A percentile compares a stretch with the other conserved stretches of the same genome.
Evolutionary conservation across 2,113 vertebrate species (phyloP).

Genomic region (Emydura subglobosa): DNA sequence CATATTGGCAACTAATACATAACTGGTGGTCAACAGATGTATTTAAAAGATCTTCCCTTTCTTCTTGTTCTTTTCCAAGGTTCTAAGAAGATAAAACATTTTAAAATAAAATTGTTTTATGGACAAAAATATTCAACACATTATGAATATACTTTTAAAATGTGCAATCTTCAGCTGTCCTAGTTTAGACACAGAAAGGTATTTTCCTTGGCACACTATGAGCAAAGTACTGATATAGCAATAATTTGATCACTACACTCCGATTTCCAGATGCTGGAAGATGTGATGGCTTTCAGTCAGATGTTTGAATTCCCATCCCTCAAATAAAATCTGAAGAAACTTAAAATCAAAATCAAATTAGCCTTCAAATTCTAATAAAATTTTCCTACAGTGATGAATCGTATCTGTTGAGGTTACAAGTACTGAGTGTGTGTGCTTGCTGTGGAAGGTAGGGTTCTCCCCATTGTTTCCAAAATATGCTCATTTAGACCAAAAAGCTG

Average conservation of each 20-base stretch:
- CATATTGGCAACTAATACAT: slow-evolving; percentile 90
- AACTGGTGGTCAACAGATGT: slow-evolving; percentile 81
- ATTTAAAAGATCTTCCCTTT: slow-evolving; percentile 99
- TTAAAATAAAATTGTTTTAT: neutral
- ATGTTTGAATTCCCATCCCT: neutral
- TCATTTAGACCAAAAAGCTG: neutral
- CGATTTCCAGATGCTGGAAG: fast-evolving
- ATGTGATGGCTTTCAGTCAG: neutral
- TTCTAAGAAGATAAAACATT: slow-evolving; percentile 80
- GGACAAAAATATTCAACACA: neutral
- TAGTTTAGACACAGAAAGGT: neutral
- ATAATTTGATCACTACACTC: neutral
- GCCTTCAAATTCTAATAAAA: neutral
- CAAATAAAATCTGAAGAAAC: neutral
- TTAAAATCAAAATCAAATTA: neutral
- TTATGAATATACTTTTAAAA: neutral
- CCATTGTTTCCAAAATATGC: neutral
- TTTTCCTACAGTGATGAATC: neutral
- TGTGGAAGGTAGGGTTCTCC: neutral
- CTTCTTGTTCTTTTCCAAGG: slow-evolving; percentile 99
- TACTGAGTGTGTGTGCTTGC: neutral
- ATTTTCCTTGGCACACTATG: neutral
- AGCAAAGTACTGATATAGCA: neutral
- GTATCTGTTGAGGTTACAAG: neutral
- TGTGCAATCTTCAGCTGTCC: neutral